These are phyloP conservation scores for Ianthella basta DNA, from an alignment of 37 sponge, comb jelly and placozoan genomes.

Conservation along the genomic window DNA sequence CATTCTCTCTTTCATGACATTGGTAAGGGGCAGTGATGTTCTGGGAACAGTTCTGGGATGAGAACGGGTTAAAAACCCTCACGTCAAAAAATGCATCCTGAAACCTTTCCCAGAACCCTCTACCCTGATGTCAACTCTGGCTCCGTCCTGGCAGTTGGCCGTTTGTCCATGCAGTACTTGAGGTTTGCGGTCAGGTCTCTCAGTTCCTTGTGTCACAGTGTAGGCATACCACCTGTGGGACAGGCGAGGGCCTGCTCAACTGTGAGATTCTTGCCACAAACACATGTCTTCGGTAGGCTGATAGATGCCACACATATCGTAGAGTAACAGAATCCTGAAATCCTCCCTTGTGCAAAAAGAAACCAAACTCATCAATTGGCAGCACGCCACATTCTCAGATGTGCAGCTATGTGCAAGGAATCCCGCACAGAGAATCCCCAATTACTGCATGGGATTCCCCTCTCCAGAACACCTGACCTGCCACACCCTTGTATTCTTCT, in stretches of 20 bases:
- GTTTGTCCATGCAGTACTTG: neutral
- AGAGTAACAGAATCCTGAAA: neutral
- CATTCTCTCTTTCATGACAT: neutral
- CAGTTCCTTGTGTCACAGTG: neutral
- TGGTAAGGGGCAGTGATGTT: neutral
- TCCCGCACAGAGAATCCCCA: too few relatives aligned
- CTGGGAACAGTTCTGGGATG: too few relatives aligned
- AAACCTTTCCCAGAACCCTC: neutral
- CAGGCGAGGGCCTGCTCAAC: neutral
- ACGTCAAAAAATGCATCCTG: conserved; percentile 6
- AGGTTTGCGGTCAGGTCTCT: neutral
- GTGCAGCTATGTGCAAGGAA: too few relatives aligned
- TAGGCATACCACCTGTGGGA: neutral
- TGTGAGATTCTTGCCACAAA: neutral
- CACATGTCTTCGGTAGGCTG: neutral
- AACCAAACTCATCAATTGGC: conserved; percentile 10
- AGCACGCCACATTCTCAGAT: neutral
- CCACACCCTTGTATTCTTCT: too few relatives aligned
- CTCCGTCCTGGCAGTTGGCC: neutral
- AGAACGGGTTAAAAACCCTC: conserved; percentile 1
- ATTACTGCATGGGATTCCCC: too few relatives aligned
- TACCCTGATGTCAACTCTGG: neutral
- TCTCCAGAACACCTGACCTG: too few relatives aligned
- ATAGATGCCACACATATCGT: neutral
- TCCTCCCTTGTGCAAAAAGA: neutral